Evolutionary conservation across 2,888 invertebrate species (phyloP).

Genomic region (Plagiodera versicolora): DNA sequence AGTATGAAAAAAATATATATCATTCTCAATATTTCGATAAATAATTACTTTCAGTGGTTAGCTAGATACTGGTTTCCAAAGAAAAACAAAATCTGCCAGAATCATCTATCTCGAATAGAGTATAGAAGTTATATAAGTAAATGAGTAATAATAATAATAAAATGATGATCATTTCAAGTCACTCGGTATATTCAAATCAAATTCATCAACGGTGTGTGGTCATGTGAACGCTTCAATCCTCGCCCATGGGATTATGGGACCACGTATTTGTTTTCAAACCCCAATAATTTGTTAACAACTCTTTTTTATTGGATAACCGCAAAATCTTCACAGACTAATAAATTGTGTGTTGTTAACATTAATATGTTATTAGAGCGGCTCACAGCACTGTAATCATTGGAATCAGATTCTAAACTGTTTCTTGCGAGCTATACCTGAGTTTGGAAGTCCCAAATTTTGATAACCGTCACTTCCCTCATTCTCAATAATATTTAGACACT

Average conservation of each 20-base stretch:
- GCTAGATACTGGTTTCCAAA: too few relatives aligned
- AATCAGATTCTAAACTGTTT: neutral
- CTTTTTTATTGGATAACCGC: constrained; percentile 36
- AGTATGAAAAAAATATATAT: too few relatives aligned
- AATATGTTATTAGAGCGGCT: neutral
- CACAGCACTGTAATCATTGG: neutral
- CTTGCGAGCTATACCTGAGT: neutral
- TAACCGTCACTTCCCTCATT: neutral
- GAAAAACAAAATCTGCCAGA: too few relatives aligned
- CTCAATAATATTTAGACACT: too few relatives aligned
- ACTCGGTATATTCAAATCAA: neutral
- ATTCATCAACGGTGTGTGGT: neutral
- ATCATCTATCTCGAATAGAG: too few relatives aligned
- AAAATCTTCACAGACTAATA: neutral
- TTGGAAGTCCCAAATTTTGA: neutral
- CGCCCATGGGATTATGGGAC: neutral
- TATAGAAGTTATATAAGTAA: too few relatives aligned
- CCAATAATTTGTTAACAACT: constrained; percentile 49
- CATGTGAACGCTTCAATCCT: neutral
- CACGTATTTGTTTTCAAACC: constrained; percentile 43
- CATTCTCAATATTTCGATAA: too few relatives aligned
- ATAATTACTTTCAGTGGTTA: too few relatives aligned
- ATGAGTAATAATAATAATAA: too few relatives aligned
- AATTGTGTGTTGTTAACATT: neutral
- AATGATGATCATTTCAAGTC: too few relatives aligned